Conservation (phyloP, 2,888 invertebrate genomes). For the Scaptomyza polygonia region DNA sequence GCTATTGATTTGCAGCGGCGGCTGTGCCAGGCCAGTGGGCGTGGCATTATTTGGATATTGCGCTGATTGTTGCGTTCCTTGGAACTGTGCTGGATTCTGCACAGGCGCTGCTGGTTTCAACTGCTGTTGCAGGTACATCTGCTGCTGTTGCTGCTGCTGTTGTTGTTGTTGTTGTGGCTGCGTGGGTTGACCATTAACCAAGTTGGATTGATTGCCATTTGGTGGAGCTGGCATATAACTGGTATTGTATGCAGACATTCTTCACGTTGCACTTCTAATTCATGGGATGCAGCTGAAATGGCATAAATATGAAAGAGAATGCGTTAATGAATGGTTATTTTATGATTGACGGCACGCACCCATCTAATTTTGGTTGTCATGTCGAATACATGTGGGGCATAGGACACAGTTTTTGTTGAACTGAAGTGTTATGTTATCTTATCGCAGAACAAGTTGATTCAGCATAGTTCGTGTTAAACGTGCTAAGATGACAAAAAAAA, state of each 20-base stretch:
- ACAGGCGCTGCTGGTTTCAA: constrained; percentile 35
- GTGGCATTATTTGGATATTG: constrained; percentile 37
- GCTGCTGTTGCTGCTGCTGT: constrained; percentile 44
- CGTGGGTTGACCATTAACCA: constrained; percentile 71
- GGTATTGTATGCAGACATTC: constrained; percentile 68
- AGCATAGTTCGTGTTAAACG: constrained; percentile 32
- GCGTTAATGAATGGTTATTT: constrained; percentile 20
- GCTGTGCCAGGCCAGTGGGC: constrained; percentile 14
- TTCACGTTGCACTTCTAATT: constrained; percentile 46
- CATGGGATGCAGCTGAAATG: constrained; percentile 56
- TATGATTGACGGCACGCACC: background rate
- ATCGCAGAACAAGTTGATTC: constrained; percentile 20
- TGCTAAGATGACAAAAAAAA: constrained; percentile 42
- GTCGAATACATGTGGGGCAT: constrained; percentile 15
- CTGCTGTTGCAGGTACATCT: constrained; percentile 40
- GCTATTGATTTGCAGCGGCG: constrained; percentile 54
- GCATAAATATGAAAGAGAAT: background rate
- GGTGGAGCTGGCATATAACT: constrained; percentile 51
- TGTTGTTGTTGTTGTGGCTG: constrained; percentile 22
- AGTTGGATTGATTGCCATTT: constrained; percentile 53
- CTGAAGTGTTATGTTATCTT: constrained; percentile 49
- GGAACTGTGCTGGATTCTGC: constrained; percentile 38
- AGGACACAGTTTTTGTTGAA: background rate
- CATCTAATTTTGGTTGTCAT: constrained; percentile 11
- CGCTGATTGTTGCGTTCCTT: constrained; percentile 25